phyloP scores from a whole-genome alignment of 2,113 vertebrate species.

The Carassius auratus region DNA sequence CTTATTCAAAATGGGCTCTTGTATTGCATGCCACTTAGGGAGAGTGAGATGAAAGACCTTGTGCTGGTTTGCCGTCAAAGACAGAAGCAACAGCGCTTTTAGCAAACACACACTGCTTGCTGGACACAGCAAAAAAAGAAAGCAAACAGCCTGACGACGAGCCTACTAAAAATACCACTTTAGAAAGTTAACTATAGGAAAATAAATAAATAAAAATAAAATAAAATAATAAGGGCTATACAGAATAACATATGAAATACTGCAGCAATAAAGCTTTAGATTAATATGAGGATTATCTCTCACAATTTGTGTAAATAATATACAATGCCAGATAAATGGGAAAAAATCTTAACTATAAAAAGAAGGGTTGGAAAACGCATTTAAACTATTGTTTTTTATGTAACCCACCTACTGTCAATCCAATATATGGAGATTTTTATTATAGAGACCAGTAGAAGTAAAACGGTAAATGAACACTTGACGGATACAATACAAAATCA shows the following conservation, averaged over 20 bases:
- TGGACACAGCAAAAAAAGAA: background rate
- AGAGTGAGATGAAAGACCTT: conserved; percentile 24
- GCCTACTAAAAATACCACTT: background rate
- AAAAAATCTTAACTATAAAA: background rate
- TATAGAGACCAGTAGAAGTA: background rate
- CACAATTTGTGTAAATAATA: background rate
- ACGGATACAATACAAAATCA: background rate
- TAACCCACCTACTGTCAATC: background rate
- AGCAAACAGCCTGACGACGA: background rate
- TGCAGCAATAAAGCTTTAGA: background rate
- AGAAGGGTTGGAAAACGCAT: background rate
- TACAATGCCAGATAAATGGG: background rate
- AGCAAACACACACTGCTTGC: background rate
- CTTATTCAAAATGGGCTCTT: conserved; percentile 31
- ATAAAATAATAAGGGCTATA: background rate
- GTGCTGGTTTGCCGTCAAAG: background rate
- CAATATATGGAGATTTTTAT: background rate
- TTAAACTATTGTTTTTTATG: background rate
- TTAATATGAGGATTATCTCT: background rate
- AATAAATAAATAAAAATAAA: background rate
- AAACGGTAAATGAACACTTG: background rate
- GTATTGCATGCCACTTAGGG: conserved; percentile 18
- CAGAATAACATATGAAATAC: background rate
- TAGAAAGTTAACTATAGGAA: background rate
- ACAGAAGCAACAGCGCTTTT: conserved; percentile 3